These are phyloP conservation scores for Pedicia rivosa DNA, from an alignment of 2,888 invertebrate genomes.

Conservation along the genomic window DNA sequence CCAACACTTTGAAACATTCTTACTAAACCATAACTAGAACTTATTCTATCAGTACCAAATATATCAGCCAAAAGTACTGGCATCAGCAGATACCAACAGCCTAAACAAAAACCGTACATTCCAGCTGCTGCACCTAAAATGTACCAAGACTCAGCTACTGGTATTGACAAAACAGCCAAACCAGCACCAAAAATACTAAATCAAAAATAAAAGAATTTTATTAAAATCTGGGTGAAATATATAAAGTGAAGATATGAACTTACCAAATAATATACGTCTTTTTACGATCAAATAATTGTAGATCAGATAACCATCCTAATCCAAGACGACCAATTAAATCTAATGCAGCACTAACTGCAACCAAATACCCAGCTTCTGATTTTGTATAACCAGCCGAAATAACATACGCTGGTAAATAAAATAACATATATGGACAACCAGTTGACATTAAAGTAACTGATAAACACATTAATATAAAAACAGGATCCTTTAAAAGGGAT, in stretches of 20 bases:
- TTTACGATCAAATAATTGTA: slow-evolving; percentile 50
- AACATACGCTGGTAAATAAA: slow-evolving; percentile 59
- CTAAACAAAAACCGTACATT: slow-evolving; percentile 53
- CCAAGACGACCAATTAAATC: slow-evolving; percentile 56
- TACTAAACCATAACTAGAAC: slow-evolving; percentile 58
- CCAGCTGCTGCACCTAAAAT: slow-evolving; percentile 47
- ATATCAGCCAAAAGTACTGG: slow-evolving; percentile 57
- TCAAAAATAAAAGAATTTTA: slow-evolving; percentile 8
- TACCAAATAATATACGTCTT: slow-evolving; percentile 57
- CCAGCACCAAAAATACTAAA: slow-evolving; percentile 52
- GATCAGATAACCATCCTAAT: slow-evolving; percentile 56
- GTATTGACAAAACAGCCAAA: slow-evolving; percentile 46
- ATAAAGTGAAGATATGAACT: no score
- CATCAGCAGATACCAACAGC: slow-evolving; percentile 60
- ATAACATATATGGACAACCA: slow-evolving; percentile 59
- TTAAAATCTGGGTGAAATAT: no score
- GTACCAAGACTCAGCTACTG: slow-evolving; percentile 47
- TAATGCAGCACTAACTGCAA: slow-evolving; percentile 56
- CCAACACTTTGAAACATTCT: slow-evolving; percentile 62
- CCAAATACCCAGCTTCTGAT: slow-evolving; percentile 43
- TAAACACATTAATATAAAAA: slow-evolving; percentile 52
- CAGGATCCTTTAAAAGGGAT: slow-evolving; percentile 45
- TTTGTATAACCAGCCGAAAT: slow-evolving; percentile 40
- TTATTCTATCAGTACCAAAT: slow-evolving; percentile 57
- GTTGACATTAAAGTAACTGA: slow-evolving; percentile 62